Percentiles rank a stretch among this genome's conserved stretches.
phyloP scores from a whole-genome alignment of 1,140 invertebrate species.

The Drosophila subpulchrella region DNA sequence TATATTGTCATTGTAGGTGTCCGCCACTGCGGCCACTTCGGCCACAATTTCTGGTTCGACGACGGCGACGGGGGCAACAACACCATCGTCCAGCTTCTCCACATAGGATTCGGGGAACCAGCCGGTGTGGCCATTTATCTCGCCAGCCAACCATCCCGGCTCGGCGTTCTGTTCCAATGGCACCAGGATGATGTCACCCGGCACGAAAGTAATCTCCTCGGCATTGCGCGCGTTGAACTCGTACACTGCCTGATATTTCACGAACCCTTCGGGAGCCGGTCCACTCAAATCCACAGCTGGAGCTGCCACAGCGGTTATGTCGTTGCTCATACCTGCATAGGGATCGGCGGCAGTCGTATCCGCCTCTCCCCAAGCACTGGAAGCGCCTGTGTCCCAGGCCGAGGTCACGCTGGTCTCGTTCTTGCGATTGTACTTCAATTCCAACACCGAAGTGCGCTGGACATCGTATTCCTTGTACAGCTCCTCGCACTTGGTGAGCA shows the following conservation, averaged over 20 bases:
- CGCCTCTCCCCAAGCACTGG: slow-evolving; percentile 85
- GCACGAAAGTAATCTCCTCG: slow-evolving; percentile 97
- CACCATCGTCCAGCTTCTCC: slow-evolving; percentile 89
- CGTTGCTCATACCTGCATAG: slow-evolving; percentile 59
- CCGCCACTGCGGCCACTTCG: slow-evolving; percentile 22
- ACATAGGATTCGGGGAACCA: slow-evolving; percentile 99
- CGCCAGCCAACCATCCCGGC: slow-evolving; percentile 98
- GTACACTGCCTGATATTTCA: slow-evolving; percentile 95
- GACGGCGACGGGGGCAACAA: slow-evolving; percentile 3
- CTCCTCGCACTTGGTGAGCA: slow-evolving; percentile 87
- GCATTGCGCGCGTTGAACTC: slow-evolving; percentile 96
- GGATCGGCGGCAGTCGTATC: slow-evolving; percentile 47
- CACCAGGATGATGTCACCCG: slow-evolving; percentile 96
- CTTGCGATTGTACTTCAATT: slow-evolving; percentile 86
- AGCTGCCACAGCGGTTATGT: slow-evolving; percentile 48
- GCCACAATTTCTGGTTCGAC: slow-evolving; percentile 17
- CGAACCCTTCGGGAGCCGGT: slow-evolving; percentile 85
- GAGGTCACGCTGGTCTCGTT: slow-evolving; percentile 78
- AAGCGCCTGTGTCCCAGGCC: slow-evolving; percentile 81
- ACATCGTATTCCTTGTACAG: slow-evolving; percentile 87
- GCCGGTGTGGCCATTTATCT: slow-evolving; percentile 93
- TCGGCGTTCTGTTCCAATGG: slow-evolving; percentile 94
- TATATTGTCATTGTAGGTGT: slow-evolving; percentile 67
- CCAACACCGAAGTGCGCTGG: slow-evolving; percentile 86
- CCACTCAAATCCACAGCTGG: slow-evolving; percentile 65